These are phyloP conservation scores for Pterophyllum scalare DNA, from an alignment of 2,113 vertebrate species.

Conservation along the genomic window DNA sequence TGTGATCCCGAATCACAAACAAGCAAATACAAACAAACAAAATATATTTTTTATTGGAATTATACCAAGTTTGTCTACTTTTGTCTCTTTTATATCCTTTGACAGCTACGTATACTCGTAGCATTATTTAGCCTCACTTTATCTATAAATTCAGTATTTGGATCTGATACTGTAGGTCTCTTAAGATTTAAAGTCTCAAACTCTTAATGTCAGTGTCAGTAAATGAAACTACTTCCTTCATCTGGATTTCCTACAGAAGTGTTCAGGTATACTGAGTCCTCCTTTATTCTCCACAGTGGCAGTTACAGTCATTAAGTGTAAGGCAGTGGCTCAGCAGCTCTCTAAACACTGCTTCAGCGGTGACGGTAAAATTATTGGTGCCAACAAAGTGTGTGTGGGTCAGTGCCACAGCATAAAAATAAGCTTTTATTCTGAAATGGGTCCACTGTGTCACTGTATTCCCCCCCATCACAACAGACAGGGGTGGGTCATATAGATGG, in stretches of 20 bases:
- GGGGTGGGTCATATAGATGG: conserved; percentile 6
- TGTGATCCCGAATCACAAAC: not conserved
- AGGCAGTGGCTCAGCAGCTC: not conserved
- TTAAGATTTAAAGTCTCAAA: not conserved
- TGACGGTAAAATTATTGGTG: conserved; percentile 6
- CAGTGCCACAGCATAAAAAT: conserved; percentile 52
- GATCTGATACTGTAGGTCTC: not conserved
- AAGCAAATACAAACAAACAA: not conserved
- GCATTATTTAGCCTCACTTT: too few relatives aligned
- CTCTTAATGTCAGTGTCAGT: not conserved
- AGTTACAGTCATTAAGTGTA: not conserved
- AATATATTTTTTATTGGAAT: not conserved
- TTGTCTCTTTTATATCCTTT: not conserved
- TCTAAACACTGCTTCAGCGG: conserved; percentile 25
- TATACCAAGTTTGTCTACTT: not conserved
- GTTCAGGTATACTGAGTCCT: not conserved
- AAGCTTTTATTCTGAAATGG: conserved; percentile 45
- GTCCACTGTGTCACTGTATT: conserved; percentile 45
- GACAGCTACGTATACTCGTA: too few relatives aligned
- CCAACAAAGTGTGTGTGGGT: conserved; percentile 45
- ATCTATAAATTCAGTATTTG: too few relatives aligned
- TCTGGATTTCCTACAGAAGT: not conserved
- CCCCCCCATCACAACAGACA: conserved; percentile 30
- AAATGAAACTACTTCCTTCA: not conserved
- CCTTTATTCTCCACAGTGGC: not conserved